Conservation (phyloP, 2,888 invertebrate species). For the Macrosiphum euphorbiae region DNA sequence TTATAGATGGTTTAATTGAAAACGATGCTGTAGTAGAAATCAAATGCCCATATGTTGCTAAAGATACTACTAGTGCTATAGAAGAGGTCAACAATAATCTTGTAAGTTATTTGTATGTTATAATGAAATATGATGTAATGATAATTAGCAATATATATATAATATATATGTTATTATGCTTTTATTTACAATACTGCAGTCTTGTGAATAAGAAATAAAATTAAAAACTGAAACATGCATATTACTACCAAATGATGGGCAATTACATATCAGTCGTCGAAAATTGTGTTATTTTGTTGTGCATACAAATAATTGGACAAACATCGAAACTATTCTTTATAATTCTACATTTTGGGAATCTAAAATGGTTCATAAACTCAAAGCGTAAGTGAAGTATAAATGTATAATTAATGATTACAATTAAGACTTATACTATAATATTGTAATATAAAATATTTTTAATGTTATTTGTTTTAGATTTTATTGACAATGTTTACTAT, state of each 20-base stretch:
- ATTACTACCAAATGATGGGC: conserved; percentile 13
- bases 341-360: background rate
- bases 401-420: background rate
- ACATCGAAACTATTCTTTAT: background rate
- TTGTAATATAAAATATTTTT: background rate
- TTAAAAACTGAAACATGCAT: background rate
- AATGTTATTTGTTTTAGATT: too few species aligned
- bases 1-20: conserved; percentile 21
- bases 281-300: conserved; percentile 18
- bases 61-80: too few species aligned
- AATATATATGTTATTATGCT: too few species aligned
- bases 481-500: too few species aligned
- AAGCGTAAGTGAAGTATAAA: background rate
- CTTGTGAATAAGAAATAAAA: background rate
- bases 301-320: background rate
- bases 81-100: too few species aligned
- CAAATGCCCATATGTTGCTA: too few species aligned
- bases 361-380: conserved; percentile 17
- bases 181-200: background rate
- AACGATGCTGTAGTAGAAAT: too few species aligned
- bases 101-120: too few species aligned
- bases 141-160: too few species aligned
- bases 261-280: background rate
- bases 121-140: too few species aligned
- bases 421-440: background rate